Evolutionary conservation across 1,140 invertebrate species (phyloP), one percentile per base, ranked within the genome.

Genomic region (Brachionus asplanchnoidis): DNA sequence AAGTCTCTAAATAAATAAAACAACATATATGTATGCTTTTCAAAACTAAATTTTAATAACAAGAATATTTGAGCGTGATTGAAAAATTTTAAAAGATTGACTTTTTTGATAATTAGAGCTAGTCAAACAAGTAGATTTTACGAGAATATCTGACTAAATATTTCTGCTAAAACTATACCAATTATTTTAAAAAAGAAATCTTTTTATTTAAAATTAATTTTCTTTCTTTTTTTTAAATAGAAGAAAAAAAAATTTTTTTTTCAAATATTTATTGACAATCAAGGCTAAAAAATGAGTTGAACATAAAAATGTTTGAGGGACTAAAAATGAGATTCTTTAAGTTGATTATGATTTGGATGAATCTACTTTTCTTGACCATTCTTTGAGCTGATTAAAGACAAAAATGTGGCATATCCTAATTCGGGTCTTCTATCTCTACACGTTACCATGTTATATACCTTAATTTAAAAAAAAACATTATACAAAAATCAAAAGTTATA

Each of bases 361-460:
- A 60, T n/a, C 32, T 68, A 42, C 9, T 75, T 17, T 75, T 44
- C 9, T 75, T 44, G 40, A 44, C 53, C 0, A 77, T 50, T 77
- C 20, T 12, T 77, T 77, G 73, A 77, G 73, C 73, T 44, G 17
- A 26, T 12, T 32, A 77, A 32, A 5, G 73, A 77, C 50, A 77
- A 77, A 77, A 77, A 77, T 50, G 73, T 28, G 2, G 73, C 73
- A 77, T 77, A 77, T 26, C 23, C 78, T 2, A 80, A 36, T 40
- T 80, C 78, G 8, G 78, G 78, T 40, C 32, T 56, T 60, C 78
- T 26, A 42, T 80, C 78, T 60, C 32, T 80, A 40, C 78, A 60
- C 20, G 50, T 80, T 1, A 80, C 78, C 78, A 80, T 80, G 20
- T 80, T 80, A 20, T 56, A 65, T 20, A 80, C 20, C 75, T 79